A percentile compares a stretch with the other conserved stretches of the same genome.
Conservation (phyloP, 2,797 vertebrate genomes). For the Falco naumanni region DNA sequence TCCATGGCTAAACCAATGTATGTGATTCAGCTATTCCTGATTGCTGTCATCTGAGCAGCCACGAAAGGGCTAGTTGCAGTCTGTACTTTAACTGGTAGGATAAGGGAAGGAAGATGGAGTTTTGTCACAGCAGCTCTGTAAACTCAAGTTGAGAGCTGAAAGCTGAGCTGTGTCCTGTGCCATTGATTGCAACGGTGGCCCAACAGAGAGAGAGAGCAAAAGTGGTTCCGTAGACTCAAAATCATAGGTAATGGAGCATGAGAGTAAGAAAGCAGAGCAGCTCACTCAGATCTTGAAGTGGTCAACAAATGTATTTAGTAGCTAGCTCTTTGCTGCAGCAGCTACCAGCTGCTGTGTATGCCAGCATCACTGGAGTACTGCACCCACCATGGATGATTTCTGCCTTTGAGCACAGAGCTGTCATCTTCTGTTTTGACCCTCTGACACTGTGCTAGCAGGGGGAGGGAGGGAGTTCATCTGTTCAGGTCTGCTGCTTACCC, state of each 20-base stretch:
- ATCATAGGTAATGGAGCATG: neutral
- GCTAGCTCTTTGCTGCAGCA: neutral
- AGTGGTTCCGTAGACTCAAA: neutral
- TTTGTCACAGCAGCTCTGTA: neutral
- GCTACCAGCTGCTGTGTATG: neutral
- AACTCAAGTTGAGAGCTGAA: constrained; percentile 23
- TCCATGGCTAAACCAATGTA: neutral
- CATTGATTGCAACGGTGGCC: neutral
- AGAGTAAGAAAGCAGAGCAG: neutral
- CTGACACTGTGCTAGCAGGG: neutral
- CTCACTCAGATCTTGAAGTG: neutral
- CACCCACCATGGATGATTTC: neutral
- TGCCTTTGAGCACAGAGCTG: neutral
- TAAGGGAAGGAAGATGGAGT: neutral
- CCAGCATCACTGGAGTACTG: neutral
- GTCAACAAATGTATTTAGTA: neutral
- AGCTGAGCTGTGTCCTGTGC: neutral
- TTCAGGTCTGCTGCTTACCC: neutral
- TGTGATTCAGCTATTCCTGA: neutral
- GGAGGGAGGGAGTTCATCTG: neutral
- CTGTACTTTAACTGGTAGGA: neutral
- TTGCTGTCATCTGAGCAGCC: neutral
- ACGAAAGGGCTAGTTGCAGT: neutral
- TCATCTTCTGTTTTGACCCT: neutral
- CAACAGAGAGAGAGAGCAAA: neutral